These are phyloP conservation scores for Hipposideros armiger DNA, from an alignment of 2,113 vertebrate genomes.

Conservation along the genomic window DNA sequence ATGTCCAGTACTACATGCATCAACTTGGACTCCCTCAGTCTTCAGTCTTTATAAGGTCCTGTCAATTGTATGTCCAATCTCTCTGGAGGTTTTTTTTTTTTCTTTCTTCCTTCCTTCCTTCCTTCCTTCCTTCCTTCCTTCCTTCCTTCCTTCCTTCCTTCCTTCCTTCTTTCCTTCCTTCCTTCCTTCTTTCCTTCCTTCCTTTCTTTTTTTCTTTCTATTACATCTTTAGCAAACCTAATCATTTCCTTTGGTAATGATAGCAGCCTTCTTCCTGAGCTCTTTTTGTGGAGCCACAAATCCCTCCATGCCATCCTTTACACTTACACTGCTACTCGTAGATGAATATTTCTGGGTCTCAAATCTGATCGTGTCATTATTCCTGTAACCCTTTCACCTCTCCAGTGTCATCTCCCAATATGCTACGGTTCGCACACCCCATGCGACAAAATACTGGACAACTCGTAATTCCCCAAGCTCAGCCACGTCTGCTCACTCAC, in stretches of 20 bases:
- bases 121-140: too few relatives aligned
- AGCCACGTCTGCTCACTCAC: not conserved
- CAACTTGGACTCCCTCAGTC: not conserved
- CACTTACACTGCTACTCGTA: not conserved
- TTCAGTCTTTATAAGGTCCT: slow-evolving; percentile 15
- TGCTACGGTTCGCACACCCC: not conserved
- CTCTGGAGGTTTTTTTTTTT: not conserved
- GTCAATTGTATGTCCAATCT: not conserved
- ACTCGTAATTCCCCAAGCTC: not conserved
- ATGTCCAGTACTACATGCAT: not conserved
- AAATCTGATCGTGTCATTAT: not conserved
- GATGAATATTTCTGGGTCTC: not conserved
- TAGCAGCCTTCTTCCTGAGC: not conserved
- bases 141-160: too few relatives aligned
- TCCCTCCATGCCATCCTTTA: not conserved
- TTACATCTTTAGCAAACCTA: not conserved
- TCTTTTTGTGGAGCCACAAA: not conserved
- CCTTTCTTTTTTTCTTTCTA: not conserved
- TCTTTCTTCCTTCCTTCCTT: too few relatives aligned
- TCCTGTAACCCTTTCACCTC: not conserved
- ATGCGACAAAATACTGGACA: not conserved
- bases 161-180: too few relatives aligned
- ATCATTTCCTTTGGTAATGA: slow-evolving; percentile 47
- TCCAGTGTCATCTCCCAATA: not conserved
- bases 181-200: too few relatives aligned